Percentiles rank a stretch among this genome's conserved stretches.
Evolutionary conservation across 2,797 vertebrate genomes (phyloP).

Genomic region (Thaleichthys pacificus): DNA sequence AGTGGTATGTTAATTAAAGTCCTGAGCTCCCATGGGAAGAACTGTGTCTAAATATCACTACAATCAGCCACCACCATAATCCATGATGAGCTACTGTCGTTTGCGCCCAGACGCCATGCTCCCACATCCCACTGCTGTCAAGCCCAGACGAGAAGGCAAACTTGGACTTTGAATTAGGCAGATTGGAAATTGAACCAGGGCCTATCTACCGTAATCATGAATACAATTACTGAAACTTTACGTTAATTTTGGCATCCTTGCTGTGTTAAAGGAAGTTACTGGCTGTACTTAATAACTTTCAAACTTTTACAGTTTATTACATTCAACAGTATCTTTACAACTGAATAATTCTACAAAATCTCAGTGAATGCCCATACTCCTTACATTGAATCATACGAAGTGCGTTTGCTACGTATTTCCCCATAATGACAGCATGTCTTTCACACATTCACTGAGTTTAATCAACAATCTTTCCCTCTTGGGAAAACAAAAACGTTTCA

Average conservation of each 20-base stretch:
- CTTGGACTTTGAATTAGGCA: constrained; percentile 18
- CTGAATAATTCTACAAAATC: background rate
- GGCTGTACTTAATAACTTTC: background rate
- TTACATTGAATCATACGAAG: background rate
- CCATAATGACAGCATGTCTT: constrained; percentile 9
- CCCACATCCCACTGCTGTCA: constrained; percentile 59
- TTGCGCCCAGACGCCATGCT: constrained; percentile 60
- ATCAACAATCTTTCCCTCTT: constrained; percentile 32
- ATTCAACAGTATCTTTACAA: background rate
- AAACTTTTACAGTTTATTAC: background rate
- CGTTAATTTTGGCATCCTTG: background rate
- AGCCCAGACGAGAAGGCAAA: constrained; percentile 59
- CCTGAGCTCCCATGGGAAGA: constrained; percentile 73
- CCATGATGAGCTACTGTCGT: constrained; percentile 60
- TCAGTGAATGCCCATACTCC: background rate
- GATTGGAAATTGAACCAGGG: constrained; percentile 58
- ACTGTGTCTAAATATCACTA: constrained; percentile 74
- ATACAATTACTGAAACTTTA: constrained; percentile 28
- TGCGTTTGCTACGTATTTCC: background rate
- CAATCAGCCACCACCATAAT: constrained; percentile 66
- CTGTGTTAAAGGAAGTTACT: constrained; percentile 13
- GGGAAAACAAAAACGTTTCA: constrained; percentile 53
- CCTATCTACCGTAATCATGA: constrained; percentile 37
- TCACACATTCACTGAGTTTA: constrained; percentile 27
- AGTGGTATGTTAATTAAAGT: constrained; percentile 78